These are phyloP conservation scores for Sarcophilus harrisii DNA, from an alignment of 2,797 vertebrate species.

Conservation along the genomic window DNA sequence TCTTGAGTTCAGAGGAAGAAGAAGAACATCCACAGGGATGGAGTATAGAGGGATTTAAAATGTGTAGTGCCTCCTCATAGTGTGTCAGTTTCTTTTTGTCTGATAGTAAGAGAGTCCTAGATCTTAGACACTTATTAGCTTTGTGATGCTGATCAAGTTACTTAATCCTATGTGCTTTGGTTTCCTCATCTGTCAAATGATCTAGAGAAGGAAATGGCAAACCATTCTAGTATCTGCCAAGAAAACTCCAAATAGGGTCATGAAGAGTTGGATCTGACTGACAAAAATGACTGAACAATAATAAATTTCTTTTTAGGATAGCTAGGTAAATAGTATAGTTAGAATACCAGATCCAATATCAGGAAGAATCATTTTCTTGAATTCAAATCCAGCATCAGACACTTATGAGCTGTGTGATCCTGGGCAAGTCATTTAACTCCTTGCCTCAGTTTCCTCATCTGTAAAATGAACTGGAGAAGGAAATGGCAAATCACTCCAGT, in stretches of 20 bases:
- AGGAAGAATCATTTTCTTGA: no score
- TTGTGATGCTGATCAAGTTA: not conserved
- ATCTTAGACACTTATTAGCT: not conserved
- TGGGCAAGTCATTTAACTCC: not conserved
- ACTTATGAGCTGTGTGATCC: not conserved
- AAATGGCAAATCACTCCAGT: not conserved
- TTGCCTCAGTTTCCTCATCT: not conserved
- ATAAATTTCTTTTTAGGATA: no score
- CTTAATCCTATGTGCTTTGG: not conserved
- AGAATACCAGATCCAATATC: no score
- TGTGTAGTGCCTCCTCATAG: not conserved
- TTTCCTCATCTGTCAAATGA: not conserved
- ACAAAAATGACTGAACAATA: not conserved
- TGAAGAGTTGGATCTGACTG: fast-evolving
- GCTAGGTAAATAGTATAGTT: no score
- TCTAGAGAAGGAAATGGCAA: not conserved
- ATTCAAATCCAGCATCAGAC: not conserved
- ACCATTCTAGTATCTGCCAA: no score
- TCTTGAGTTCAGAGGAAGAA: not conserved
- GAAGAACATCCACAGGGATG: not conserved
- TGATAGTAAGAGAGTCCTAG: not conserved
- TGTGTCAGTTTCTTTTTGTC: constrained; percentile 42
- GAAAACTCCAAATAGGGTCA: not conserved
- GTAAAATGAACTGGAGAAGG: not conserved
- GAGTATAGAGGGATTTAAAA: not conserved